A percentile compares a stretch with the other conserved stretches of the same genome.
Conservation (phyloP, 2,797 vertebrate genomes). For the Cottoperca gobio region DNA sequence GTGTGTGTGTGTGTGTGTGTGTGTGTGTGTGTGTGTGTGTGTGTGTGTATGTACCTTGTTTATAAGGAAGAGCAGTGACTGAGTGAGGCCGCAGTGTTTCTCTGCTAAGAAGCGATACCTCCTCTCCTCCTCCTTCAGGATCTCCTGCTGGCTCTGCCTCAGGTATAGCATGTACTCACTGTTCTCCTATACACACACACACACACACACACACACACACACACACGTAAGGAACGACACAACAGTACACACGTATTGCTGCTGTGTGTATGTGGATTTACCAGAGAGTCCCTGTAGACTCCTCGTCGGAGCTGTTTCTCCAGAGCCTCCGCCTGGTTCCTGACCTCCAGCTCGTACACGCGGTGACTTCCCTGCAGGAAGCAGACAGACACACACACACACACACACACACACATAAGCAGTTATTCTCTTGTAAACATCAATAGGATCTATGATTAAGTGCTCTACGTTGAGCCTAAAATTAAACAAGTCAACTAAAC, state of each 20-base stretch:
- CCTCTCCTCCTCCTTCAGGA: constrained; percentile 93
- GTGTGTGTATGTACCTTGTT: constrained; percentile 78
- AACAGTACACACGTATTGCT: not conserved
- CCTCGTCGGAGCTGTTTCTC: constrained; percentile 92
- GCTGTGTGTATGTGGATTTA: constrained; percentile 54
- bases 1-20: not conserved
- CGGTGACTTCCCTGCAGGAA: constrained; percentile 90
- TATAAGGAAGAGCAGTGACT: constrained; percentile 84
- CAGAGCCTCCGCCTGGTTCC: constrained; percentile 87
- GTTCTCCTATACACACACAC: constrained; percentile 83
- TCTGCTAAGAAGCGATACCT: constrained; percentile 96
- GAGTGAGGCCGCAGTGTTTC: constrained; percentile 90
- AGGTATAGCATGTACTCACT: constrained; percentile 92
- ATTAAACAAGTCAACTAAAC: too few relatives aligned
- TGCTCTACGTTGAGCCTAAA: too few relatives aligned
- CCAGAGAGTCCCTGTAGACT: constrained; percentile 90
- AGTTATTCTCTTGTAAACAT: too few relatives aligned
- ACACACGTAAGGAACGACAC: not conserved
- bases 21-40: not conserved
- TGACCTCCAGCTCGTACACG: constrained; percentile 94
- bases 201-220: constrained; percentile 16
- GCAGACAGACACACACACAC: too few relatives aligned
- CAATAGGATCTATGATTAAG: too few relatives aligned
- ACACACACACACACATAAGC: too few relatives aligned
- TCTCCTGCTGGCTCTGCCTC: constrained; percentile 92